Evolutionary conservation across 2,888 invertebrate genomes (phyloP), one percentile per base, ranked within the genome.

Genomic region (Imbricaverruca yamaguchii): DNA sequence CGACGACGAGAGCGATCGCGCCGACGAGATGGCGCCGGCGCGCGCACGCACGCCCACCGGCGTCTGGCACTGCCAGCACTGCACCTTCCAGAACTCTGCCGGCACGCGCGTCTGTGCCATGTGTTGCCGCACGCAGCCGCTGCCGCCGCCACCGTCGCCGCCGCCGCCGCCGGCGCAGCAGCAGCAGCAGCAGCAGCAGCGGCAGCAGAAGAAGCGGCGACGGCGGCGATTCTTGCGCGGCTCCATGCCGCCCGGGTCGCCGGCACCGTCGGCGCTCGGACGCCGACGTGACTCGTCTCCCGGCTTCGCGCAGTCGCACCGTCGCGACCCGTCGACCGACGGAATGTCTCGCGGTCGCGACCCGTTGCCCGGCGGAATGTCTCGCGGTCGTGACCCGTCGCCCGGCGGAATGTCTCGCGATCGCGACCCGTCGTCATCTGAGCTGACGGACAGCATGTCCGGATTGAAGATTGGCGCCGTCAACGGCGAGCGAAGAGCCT

Each of bases 51-150:
- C 65, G n/a, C 65, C 65, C 8, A 65, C 65, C 89, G 1, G 89
- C 90, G 21, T 85, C 81, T 96, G 96, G 96, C 92, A 93, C 84
- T 96, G 96, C 87, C 94, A 94, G 85, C 94, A 95, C 86, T 96
- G 96, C 86, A 96, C 96, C 0, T 95, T 92, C 86, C 92, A 95
- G 7, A 96, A 96, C 86, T 92, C 93, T 83, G 89, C 93, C 0
- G 93, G 92, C 39, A 91, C 92, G 0, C 91, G 92, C 84, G 93
- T 96, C 67, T 96, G 96, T 86, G 90, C 91, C 21, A 91, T 96
- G 80, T 96, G 96, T 86, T 96, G 95, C 86, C 94, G 95, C 86
- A 96, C 96, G 11, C 84, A 82, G 81, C 56, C 67, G 57, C n/a
- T 80, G 57, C 67, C 81, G 81, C 25, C 80, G 81, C 39, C 81